A percentile compares a stretch with the other conserved stretches of the same genome.
phyloP scores from a whole-genome alignment of 35 echinoderm and acorn worm genomes.

The Heliocidaris erythrogramma region DNA sequence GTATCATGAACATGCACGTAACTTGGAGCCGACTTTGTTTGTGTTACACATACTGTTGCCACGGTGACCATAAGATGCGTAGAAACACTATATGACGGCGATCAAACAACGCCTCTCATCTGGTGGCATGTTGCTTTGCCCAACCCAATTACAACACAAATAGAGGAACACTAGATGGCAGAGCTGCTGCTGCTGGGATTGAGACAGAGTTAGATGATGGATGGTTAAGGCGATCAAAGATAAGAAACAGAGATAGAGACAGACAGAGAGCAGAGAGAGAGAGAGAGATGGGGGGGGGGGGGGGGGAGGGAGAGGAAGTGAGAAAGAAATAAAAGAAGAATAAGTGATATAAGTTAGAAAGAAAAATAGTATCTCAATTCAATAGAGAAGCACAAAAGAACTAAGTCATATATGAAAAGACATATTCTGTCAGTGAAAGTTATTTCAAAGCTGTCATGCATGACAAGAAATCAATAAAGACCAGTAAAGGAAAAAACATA shows the following conservation, averaged over 20 bases:
- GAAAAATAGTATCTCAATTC: too few relatives aligned
- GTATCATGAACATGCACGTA: constrained; percentile 6
- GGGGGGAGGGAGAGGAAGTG: not conserved
- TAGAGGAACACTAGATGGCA: constrained; percentile 3
- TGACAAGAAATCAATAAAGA: not conserved
- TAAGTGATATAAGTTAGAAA: too few relatives aligned
- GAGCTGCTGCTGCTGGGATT: not conserved
- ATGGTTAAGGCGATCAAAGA: not conserved
- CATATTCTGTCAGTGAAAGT: too few relatives aligned
- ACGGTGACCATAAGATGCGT: constrained; percentile 6
- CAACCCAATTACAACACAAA: constrained; percentile 44
- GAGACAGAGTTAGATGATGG: not conserved
- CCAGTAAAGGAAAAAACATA: not conserved
- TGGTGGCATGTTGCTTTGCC: constrained; percentile 36
- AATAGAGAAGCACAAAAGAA: too few relatives aligned
- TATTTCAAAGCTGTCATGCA: not conserved
- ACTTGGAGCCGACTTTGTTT: constrained; percentile 31
- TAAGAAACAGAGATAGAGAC: not conserved
- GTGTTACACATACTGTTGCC: constrained; percentile 40
- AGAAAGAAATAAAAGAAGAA: not conserved
- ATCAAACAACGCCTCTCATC: constrained; percentile 25
- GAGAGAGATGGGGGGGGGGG: not conserved
- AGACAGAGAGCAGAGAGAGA: not conserved
- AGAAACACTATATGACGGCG: constrained; percentile 33
- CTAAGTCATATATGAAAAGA: too few relatives aligned